Conservation (phyloP, 2,113 vertebrate species). For the Poicephalus gulielmi region DNA sequence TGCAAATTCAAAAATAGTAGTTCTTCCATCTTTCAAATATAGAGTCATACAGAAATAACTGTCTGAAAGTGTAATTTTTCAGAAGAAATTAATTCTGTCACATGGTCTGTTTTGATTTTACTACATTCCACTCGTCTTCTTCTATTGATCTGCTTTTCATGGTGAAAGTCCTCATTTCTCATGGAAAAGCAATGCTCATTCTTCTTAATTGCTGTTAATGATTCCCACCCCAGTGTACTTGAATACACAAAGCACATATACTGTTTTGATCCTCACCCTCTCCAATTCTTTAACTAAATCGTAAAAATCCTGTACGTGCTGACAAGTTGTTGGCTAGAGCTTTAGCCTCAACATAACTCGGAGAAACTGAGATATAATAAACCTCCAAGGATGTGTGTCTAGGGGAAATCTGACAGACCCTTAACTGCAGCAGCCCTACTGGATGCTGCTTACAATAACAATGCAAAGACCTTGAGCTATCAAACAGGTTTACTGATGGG, state of each 20-base stretch:
- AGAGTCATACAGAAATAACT: background rate
- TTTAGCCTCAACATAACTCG: background rate
- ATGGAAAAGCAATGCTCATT: background rate
- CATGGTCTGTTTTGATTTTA: background rate
- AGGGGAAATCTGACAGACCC: conserved; percentile 36
- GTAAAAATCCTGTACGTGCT: background rate
- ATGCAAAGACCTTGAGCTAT: conserved; percentile 70
- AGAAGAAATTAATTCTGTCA: background rate
- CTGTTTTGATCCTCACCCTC: background rate
- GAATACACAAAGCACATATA: background rate
- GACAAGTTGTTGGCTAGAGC: background rate
- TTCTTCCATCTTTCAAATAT: background rate
- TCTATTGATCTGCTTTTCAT: background rate
- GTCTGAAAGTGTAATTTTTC: background rate
- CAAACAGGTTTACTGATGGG: conserved; percentile 67
- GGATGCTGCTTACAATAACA: conserved; percentile 60
- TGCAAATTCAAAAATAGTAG: background rate
- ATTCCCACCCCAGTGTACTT: background rate
- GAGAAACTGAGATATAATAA: conserved; percentile 33
- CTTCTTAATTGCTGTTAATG: background rate
- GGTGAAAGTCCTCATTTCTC: background rate
- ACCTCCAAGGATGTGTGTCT: background rate
- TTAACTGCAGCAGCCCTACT: conserved; percentile 48
- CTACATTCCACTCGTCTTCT: background rate
- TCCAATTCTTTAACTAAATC: background rate